phyloP scores from a whole-genome alignment of 2,888 invertebrate genomes.

The Hypena proboscidalis region DNA sequence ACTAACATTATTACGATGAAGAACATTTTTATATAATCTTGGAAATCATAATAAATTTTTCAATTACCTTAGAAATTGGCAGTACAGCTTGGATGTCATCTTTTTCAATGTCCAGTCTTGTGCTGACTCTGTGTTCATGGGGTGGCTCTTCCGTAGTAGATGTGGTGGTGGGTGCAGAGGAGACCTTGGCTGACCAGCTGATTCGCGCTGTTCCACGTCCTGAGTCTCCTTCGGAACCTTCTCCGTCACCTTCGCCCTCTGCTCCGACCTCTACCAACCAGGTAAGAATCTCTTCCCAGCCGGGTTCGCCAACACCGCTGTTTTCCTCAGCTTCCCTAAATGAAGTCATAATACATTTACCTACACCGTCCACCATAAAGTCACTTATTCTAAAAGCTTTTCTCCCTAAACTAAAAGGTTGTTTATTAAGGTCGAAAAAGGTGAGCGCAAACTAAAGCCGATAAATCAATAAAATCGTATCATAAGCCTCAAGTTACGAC shows the following conservation, averaged over 20 bases:
- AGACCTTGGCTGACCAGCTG: conserved; percentile 91
- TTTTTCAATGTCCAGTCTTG: conserved; percentile 95
- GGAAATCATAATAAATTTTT: background rate
- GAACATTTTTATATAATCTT: conserved; percentile 5
- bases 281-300: conserved; percentile 93
- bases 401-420: conserved; percentile 45
- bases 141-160: conserved; percentile 76
- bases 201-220: conserved; percentile 93
- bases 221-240: conserved; percentile 80
- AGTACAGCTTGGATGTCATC: conserved; percentile 97
- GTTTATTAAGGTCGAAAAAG: conserved; percentile 49
- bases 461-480: conserved; percentile 50
- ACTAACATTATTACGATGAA: conserved; percentile 4
- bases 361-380: conserved; percentile 34
- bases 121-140: conserved; percentile 88
- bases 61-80: conserved; percentile 94
- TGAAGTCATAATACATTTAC: background rate
- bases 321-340: conserved; percentile 68
- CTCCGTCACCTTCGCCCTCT: conserved; percentile 86
- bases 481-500: conserved; percentile 31
- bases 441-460: conserved; percentile 49
- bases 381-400: conserved; percentile 43
- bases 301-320: conserved; percentile 72
- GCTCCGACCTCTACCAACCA: conserved; percentile 97
- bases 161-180: conserved; percentile 58